A percentile compares a stretch with the other conserved stretches of the same genome.
Evolutionary conservation across 2,888 invertebrate genomes (phyloP).

Genomic region (Quadriops clusia): DNA sequence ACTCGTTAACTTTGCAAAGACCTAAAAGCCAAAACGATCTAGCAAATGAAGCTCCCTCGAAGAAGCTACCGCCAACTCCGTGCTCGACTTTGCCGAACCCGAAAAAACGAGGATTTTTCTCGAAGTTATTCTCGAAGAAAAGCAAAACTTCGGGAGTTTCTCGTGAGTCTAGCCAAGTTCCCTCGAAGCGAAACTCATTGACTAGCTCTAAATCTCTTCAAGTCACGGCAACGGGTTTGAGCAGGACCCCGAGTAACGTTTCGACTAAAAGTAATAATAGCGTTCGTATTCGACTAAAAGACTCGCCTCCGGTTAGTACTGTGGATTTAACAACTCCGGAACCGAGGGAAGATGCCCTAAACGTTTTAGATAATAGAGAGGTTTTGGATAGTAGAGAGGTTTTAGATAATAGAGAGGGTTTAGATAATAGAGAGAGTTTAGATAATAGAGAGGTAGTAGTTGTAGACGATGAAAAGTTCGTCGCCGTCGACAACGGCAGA

Average conservation of each 20-base stretch:
- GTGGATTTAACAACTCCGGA: slow-evolving; percentile 10
- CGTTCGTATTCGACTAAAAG: slow-evolving; percentile 56
- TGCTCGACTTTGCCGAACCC: slow-evolving; percentile 40
- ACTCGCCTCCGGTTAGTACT: slow-evolving; percentile 22
- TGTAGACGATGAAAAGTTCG: slow-evolving; percentile 6
- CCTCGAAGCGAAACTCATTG: slow-evolving; percentile 23
- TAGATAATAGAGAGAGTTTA: no score
- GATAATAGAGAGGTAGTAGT: slow-evolving; percentile 11
- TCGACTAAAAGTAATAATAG: slow-evolving; percentile 28
- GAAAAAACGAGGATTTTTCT: slow-evolving; percentile 50
- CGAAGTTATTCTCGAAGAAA: slow-evolving; percentile 44
- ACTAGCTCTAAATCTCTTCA: slow-evolving; percentile 37
- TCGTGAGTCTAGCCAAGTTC: slow-evolving; percentile 13
- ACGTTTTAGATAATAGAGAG: no score
- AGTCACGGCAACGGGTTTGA: slow-evolving; percentile 29
- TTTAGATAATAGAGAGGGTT: no score
- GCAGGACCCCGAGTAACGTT: slow-evolving; percentile 14
- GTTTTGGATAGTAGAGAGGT: no score
- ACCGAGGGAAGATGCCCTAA: slow-evolving; percentile 3
- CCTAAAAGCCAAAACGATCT: slow-evolving; percentile 26
- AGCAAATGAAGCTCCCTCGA: slow-evolving; percentile 41
- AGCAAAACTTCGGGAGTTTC: slow-evolving; percentile 11
- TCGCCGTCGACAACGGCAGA: slow-evolving; percentile 7
- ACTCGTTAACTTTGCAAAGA: slow-evolving; percentile 25
- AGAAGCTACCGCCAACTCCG: slow-evolving; percentile 44